These are phyloP conservation scores for Pygathrix nemaeus DNA, from an alignment of 2,113 vertebrate genomes.

Conservation along the genomic window DNA sequence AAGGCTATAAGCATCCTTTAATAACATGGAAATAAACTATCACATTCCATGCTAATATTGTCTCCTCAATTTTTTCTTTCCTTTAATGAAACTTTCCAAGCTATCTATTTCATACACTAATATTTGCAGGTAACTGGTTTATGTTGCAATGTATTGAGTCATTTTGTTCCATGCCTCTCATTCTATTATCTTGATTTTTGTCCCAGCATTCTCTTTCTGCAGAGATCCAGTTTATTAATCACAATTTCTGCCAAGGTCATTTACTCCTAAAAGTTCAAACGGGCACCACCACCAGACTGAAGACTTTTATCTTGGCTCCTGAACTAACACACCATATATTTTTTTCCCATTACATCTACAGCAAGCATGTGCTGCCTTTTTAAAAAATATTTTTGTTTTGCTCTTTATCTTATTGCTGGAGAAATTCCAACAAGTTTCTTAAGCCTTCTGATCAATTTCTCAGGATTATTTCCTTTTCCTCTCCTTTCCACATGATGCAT, in stretches of 20 bases:
- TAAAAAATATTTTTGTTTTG: background rate
- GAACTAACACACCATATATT: background rate
- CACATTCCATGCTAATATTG: background rate
- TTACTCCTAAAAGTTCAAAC: constrained; percentile 50
- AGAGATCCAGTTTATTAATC: constrained; percentile 4
- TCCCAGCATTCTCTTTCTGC: constrained; percentile 52
- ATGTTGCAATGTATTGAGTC: background rate
- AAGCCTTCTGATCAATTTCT: constrained; percentile 11
- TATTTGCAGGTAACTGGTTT: constrained; percentile 53
- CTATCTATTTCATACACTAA: background rate
- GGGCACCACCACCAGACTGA: background rate
- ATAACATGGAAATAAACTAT: constrained; percentile 38
- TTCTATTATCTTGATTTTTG: constrained; percentile 42
- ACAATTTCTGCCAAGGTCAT: constrained; percentile 37
- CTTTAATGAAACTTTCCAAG: constrained; percentile 31
- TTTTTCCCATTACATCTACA: background rate
- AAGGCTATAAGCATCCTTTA: constrained; percentile 32
- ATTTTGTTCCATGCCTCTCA: background rate
- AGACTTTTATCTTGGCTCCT: background rate
- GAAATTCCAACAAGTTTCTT: background rate
- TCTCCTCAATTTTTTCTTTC: constrained; percentile 1
- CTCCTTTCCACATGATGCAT: background rate
- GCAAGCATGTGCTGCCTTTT: background rate
- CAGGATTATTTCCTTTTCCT: constrained; percentile 5
- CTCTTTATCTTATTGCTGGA: constrained; percentile 51